Evolutionary conservation across 2,888 invertebrate species (phyloP).

Genomic region (Acanthosepion lycidas): DNA sequence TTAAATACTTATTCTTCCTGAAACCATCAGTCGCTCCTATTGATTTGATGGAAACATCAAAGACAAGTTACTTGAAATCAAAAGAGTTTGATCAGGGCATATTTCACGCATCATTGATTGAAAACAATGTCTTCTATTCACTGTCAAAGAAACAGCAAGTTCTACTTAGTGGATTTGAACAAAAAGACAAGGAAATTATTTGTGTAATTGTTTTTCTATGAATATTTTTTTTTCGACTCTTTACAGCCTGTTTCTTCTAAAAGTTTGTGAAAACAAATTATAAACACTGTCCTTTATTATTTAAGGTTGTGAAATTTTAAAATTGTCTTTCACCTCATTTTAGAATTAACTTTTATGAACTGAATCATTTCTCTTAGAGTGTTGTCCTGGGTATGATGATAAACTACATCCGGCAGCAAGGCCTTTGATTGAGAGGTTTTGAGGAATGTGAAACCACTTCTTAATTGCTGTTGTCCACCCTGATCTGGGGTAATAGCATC

Average conservation of each 20-base stretch:
- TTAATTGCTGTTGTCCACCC: too few species aligned
- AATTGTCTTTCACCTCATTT: too few species aligned
- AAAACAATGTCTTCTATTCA: background rate
- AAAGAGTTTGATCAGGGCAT: background rate
- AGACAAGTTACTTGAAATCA: background rate
- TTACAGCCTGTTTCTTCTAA: background rate
- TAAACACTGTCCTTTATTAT: too few species aligned
- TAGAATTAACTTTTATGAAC: too few species aligned
- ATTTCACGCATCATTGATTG: background rate
- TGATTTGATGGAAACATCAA: background rate
- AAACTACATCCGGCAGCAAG: too few species aligned
- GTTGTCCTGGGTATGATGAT: too few species aligned
- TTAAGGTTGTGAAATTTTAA: too few species aligned
- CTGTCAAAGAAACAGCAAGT: background rate
- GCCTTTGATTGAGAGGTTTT: too few species aligned
- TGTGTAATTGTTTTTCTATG: background rate
- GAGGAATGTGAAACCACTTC: too few species aligned
- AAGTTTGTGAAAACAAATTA: background rate
- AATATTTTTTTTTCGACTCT: background rate
- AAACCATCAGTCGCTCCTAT: background rate
- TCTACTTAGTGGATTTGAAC: background rate
- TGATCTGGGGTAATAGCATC: too few species aligned
- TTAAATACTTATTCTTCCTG: background rate
- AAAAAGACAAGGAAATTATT: background rate
- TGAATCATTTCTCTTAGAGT: too few species aligned